phyloP scores from a whole-genome alignment of 2,113 vertebrate species.

The Bos javanicus region DNA sequence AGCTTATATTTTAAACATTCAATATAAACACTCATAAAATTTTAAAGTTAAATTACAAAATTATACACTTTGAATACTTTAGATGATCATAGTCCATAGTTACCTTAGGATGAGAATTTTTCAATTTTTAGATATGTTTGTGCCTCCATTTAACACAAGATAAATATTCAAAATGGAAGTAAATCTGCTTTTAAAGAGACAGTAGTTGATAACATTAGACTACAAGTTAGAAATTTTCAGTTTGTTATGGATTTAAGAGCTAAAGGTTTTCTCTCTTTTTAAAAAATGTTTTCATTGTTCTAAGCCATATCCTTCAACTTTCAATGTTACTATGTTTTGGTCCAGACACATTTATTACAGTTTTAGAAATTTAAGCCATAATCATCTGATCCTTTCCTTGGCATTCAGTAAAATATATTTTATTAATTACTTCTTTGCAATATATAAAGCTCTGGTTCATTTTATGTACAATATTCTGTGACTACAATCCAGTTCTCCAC shows the following conservation, averaged over 20 bases:
- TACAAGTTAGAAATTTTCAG: neutral
- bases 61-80: neutral
- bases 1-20: slow-evolving; percentile 9
- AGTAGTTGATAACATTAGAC: neutral
- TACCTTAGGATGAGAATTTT: neutral
- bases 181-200: neutral
- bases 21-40: neutral
- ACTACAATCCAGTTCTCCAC: neutral
- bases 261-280: slow-evolving; percentile 1
- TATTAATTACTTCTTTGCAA: neutral
- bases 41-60: slow-evolving; percentile 5
- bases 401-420: neutral
- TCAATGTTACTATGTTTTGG: neutral
- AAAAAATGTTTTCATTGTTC: slow-evolving; percentile 12
- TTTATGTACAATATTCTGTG: neutral
- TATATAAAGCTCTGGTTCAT: neutral
- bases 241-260: neutral
- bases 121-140: neutral
- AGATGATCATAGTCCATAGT: neutral
- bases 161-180: neutral
- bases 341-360: neutral
- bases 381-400: neutral
- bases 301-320: neutral
- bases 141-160: neutral
- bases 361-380: neutral